phyloP scores from a whole-genome alignment of 2,113 vertebrate species.

The Rhineura floridana region DNA sequence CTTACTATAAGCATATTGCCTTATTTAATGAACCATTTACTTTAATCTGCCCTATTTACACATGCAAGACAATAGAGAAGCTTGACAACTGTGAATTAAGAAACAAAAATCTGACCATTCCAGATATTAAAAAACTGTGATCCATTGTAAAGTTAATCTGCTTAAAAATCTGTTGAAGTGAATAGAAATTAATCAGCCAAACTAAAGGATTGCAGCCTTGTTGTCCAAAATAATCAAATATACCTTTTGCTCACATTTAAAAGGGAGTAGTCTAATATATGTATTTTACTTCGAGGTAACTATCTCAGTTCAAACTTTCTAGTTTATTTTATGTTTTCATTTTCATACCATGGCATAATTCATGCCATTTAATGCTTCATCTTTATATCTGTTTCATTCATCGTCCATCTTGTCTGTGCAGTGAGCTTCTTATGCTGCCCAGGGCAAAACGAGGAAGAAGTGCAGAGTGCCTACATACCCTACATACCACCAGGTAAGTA shows the following conservation, averaged over 20 bases:
- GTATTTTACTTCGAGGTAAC: conserved; percentile 55
- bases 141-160: background rate
- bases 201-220: background rate
- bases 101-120: background rate
- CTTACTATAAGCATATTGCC: background rate
- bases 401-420: conserved; percentile 91
- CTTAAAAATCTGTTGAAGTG: background rate
- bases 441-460: conserved; percentile 98
- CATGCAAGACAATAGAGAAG: conserved; percentile 2
- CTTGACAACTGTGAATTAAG: background rate
- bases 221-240: background rate
- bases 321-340: conserved; percentile 80
- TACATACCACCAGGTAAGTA: conserved; percentile 99
- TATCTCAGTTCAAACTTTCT: conserved; percentile 75
- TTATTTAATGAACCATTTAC: conserved; percentile 11
- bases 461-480: conserved; percentile 99
- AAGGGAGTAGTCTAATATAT: conserved; percentile 49
- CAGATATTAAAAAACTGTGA: background rate
- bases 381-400: conserved; percentile 81
- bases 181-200: background rate
- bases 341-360: conserved; percentile 78
- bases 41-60: background rate
- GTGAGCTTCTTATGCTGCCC: conserved; percentile 98
- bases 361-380: conserved; percentile 88
- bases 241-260: conserved; percentile 58